Evolutionary conservation across 2,888 invertebrate genomes (phyloP).

Genomic region (Tenthredo notha): DNA sequence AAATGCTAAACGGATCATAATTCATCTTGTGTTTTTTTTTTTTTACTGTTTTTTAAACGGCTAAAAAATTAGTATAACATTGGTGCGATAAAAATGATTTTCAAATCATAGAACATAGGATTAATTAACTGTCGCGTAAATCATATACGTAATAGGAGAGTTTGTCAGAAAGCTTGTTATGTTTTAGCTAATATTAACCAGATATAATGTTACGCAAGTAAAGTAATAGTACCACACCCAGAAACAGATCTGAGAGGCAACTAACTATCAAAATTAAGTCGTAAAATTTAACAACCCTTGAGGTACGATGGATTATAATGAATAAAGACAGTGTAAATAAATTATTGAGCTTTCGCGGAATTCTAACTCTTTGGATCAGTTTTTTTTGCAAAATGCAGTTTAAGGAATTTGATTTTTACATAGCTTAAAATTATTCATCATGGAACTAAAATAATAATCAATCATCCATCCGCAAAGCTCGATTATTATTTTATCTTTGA

Average conservation of each 20-base stretch:
- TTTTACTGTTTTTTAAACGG: background rate
- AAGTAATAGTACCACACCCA: constrained; percentile 6
- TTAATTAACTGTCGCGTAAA: constrained; percentile 5
- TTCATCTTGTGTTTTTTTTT: background rate
- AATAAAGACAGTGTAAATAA: background rate
- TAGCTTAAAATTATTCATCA: background rate
- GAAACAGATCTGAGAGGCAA: constrained; percentile 7
- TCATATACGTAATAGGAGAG: constrained; percentile 21
- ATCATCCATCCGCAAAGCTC: background rate
- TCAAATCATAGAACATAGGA: background rate
- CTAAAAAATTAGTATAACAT: background rate
- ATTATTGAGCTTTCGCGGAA: background rate
- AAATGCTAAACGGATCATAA: background rate
- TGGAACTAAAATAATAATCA: background rate
- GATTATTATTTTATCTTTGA: background rate
- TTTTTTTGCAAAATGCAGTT: background rate
- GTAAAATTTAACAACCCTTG: background rate
- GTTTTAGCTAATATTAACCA: constrained; percentile 16
- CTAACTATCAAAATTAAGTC: constrained; percentile 1
- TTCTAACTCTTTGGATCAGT: background rate
- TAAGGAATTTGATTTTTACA: background rate
- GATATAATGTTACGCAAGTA: constrained; percentile 19
- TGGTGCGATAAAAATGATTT: background rate
- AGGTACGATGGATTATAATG: constrained; percentile 14
- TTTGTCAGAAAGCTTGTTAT: background rate